Percentiles rank a stretch among this genome's conserved stretches.
phyloP scores from a whole-genome alignment of 2,797 vertebrate genomes.

The Meda fulgida region DNA sequence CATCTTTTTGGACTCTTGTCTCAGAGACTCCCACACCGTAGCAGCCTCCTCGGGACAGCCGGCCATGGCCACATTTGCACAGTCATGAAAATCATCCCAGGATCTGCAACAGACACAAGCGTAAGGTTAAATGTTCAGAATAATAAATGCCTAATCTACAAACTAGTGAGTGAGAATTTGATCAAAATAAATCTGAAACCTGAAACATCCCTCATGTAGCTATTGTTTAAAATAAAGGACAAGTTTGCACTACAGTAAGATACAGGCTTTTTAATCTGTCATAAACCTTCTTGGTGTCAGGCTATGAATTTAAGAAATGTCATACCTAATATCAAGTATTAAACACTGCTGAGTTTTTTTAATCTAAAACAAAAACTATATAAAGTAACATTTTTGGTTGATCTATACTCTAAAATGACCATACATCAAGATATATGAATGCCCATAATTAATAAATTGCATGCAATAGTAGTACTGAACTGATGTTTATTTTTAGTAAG shows the following conservation, averaged over 20 bases:
- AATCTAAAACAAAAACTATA: not conserved
- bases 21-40: constrained; percentile 84
- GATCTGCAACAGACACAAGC: constrained; percentile 71
- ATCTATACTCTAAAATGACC: not conserved
- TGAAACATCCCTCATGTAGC: not conserved
- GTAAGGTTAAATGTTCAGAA: constrained; percentile 10
- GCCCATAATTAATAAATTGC: not conserved
- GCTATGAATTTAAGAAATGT: not conserved
- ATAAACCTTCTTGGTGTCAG: not conserved
- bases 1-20: constrained; percentile 84
- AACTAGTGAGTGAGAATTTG: not conserved
- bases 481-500: not conserved
- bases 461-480: not conserved
- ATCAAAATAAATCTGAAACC: not conserved
- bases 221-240: not conserved
- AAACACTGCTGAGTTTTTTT: not conserved
- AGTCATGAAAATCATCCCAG: constrained; percentile 86
- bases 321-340: not conserved
- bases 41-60: constrained; percentile 83
- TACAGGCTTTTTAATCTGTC: not conserved
- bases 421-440: not conserved
- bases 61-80: constrained; percentile 78
- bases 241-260: not conserved
- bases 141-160: constrained; percentile 16
- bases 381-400: not conserved